phyloP scores from a whole-genome alignment of 2,888 invertebrate species.

The Chrysotoxum bicinctum region DNA sequence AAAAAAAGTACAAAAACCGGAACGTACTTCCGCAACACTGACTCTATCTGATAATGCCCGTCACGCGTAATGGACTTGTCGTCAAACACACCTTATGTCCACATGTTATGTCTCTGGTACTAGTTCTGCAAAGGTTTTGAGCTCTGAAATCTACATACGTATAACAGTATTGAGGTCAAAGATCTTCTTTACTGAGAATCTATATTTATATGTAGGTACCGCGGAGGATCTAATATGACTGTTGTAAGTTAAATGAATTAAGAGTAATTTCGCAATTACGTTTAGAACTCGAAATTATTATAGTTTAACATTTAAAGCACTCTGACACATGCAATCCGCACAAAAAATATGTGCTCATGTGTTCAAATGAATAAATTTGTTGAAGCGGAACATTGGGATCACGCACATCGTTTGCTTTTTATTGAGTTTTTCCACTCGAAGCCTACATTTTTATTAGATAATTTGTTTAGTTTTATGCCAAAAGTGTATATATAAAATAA shows the following conservation, averaged over 20 bases:
- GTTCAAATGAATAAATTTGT: slow-evolving; percentile 35
- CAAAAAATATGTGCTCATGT: neutral
- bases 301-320: slow-evolving; percentile 49
- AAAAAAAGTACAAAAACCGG: slow-evolving; percentile 49
- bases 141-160: too few relatives aligned
- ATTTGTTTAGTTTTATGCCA: neutral
- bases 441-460: neutral
- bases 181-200: slow-evolving; percentile 34
- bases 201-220: neutral
- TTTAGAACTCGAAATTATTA: slow-evolving; percentile 51
- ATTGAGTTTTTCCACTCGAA: neutral
- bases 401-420: slow-evolving; percentile 28
- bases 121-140: neutral
- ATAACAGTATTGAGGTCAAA: slow-evolving; percentile 66
- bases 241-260: slow-evolving; percentile 27
- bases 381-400: slow-evolving; percentile 47
- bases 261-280: slow-evolving; percentile 66
- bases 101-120: neutral
- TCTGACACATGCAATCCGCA: slow-evolving; percentile 59
- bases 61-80: slow-evolving; percentile 73
- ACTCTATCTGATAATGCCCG: slow-evolving; percentile 74
- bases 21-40: slow-evolving; percentile 74
- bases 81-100: slow-evolving; percentile 37
- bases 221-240: slow-evolving; percentile 1
- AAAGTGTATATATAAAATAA: neutral